These are phyloP conservation scores for Typhlichthys subterraneus DNA, from an alignment of 2,797 vertebrate species.

Conservation along the genomic window DNA sequence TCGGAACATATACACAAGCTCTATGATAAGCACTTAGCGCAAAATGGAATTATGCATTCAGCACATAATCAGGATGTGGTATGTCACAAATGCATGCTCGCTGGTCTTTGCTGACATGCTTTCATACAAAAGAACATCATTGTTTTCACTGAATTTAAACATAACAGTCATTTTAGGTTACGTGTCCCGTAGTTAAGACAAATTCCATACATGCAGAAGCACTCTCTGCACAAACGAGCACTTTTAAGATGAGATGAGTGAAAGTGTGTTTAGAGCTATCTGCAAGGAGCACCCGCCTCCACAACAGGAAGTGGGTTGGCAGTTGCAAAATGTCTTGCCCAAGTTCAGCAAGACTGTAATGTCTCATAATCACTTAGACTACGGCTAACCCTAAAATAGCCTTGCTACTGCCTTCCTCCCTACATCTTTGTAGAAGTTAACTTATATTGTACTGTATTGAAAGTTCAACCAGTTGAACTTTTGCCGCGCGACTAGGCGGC, in stretches of 20 bases:
- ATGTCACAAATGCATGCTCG: not conserved
- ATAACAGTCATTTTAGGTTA: not conserved
- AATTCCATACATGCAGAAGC: not conserved
- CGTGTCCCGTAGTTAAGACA: not conserved
- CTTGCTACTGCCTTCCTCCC: not conserved
- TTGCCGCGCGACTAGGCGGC: too few species aligned
- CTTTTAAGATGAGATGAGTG: conserved; percentile 22
- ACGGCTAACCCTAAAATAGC: conserved; percentile 16
- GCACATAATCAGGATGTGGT: conserved; percentile 3
- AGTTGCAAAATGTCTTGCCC: conserved; percentile 67
- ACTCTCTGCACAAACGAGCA: not conserved
- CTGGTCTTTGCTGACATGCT: not conserved
- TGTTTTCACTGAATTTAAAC: not conserved
- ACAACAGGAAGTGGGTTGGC: conserved; percentile 68
- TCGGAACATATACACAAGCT: conserved; percentile 19
- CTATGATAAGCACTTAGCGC: conserved; percentile 25
- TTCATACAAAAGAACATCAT: conserved; percentile 6
- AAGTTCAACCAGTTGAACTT: too few species aligned
- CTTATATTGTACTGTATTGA: too few species aligned
- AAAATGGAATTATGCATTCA: conserved; percentile 6
- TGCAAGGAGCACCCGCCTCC: conserved; percentile 38
- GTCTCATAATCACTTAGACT: conserved; percentile 25
- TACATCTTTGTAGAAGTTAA: too few species aligned
- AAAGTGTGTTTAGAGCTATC: conserved; percentile 32
- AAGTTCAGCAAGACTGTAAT: conserved; percentile 23